Evolutionary conservation across 2,113 vertebrate genomes (phyloP), one percentile per base, ranked within the genome.

Genomic region (Bambusicola thoracicus): DNA sequence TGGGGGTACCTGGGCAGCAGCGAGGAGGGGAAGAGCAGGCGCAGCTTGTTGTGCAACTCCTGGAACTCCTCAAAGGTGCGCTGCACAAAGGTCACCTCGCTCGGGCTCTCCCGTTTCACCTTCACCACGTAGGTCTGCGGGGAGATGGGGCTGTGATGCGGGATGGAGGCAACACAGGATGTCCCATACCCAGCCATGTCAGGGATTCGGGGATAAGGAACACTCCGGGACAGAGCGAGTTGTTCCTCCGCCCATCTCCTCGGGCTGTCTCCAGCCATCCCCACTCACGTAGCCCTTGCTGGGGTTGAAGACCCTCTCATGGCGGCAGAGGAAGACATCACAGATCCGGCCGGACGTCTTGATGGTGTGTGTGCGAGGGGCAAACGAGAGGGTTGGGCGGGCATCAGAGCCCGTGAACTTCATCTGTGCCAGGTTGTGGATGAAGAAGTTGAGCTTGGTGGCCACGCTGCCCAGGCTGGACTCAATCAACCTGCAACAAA

Each of bases 361-460:
- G 44, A 98, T 85, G 0, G 98, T 99, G 94, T 99, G 97, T 0
- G 98, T 97, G 30, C 98, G 97, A 1, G 99, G 98, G 6, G 99
- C 98, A 9, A 99, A 99, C 24, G 99, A 99, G 36, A 99, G 97
- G 11, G 97, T 90, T 1, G 98, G 98, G 2, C 98, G 98, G 19
- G 99, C 98, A 2, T 99, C 99, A 0, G 98, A 98, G 13, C 98
- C 98, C 0, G 98, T 94, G 83, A 99, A 99, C 97, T 99, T 99
- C 98, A 99, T 99, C 98, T 99, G 99, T 1, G 99, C 99, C 98
- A 99, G 97, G 92, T 99, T 99, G 97, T 99, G 99, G 97, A 99
- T 99, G 98, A 99, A 99, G 97, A 99, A 99, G 97, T 99, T 99
- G 65, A 99, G 98, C 94, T 99, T 99, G 82, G 99, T 99, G 95